Conservation (phyloP, 2,888 invertebrate genomes). For the Meteorus cinctellus region DNA sequence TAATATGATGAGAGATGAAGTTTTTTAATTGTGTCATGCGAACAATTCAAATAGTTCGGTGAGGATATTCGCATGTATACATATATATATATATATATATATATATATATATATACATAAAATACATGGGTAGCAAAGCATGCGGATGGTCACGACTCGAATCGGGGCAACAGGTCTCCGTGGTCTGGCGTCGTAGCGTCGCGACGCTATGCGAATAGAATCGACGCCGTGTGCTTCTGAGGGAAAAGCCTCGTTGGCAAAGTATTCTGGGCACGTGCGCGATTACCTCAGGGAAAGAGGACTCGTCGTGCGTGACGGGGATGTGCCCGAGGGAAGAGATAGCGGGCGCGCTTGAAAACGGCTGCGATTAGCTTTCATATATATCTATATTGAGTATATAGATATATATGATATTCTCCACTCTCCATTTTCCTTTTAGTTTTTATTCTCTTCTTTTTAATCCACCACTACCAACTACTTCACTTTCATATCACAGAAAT, state of each 20-base stretch:
- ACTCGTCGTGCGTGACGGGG: conserved; percentile 55
- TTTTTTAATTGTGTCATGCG: neutral
- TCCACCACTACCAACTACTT: conserved; percentile 21
- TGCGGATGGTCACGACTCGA: conserved; percentile 20
- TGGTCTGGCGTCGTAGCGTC: conserved; percentile 52
- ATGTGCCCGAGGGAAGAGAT: conserved; percentile 47
- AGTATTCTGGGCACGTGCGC: conserved; percentile 56
- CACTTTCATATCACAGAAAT: conserved; percentile 27
- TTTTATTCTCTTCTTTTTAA: neutral
- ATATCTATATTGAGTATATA: conserved; percentile 18
- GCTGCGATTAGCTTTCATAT: conserved; percentile 38
- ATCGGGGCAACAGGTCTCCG: conserved; percentile 61
- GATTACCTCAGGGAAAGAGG: conserved; percentile 54
- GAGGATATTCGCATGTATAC: neutral
- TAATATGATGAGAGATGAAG: neutral
- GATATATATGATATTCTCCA: conserved; percentile 4
- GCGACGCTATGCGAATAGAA: conserved; percentile 54
- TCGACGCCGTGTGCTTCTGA: conserved; percentile 42
- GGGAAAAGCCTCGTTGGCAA: conserved; percentile 43
- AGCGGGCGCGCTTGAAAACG: conserved; percentile 37
- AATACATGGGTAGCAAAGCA: neutral
- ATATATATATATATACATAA: neutral
- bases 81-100: neutral
- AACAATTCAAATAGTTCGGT: conserved; percentile 5
- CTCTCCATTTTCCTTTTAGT: neutral